phyloP scores from a whole-genome alignment of 2,113 vertebrate genomes.

The Phalacrocorax pelagicus region DNA sequence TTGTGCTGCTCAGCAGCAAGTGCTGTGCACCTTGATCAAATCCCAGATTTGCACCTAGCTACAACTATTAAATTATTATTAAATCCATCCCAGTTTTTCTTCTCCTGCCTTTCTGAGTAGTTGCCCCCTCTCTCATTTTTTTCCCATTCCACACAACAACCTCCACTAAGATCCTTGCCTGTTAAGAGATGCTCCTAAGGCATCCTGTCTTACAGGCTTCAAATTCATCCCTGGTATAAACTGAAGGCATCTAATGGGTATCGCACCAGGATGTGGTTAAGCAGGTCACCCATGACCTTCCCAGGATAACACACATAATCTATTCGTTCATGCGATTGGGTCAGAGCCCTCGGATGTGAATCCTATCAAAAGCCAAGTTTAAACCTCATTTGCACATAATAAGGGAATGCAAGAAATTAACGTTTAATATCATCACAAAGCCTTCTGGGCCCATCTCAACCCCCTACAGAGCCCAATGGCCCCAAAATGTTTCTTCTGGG shows the following conservation, averaged over 20 bases:
- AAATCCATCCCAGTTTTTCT: neutral
- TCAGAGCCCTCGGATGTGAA: slow-evolving; percentile 2
- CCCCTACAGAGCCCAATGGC: slow-evolving; percentile 21
- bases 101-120: neutral
- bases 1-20: neutral
- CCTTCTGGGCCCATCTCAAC: slow-evolving; percentile 43
- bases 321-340: neutral
- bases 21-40: neutral
- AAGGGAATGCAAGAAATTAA: slow-evolving; percentile 53
- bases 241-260: neutral
- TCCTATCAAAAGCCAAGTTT: slow-evolving; percentile 38
- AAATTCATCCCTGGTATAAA: neutral
- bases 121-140: neutral
- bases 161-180: neutral
- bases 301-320: neutral
- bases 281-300: neutral
- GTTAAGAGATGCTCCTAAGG: neutral
- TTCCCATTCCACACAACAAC: neutral
- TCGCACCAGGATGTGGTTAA: neutral
- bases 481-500: slow-evolving; percentile 48
- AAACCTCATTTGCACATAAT: slow-evolving; percentile 59
- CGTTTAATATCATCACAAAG: slow-evolving; percentile 72
- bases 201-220: neutral
- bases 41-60: neutral
- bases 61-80: neutral